Conservation (phyloP, 2,113 vertebrate genomes). For the Pithys albifrons region DNA sequence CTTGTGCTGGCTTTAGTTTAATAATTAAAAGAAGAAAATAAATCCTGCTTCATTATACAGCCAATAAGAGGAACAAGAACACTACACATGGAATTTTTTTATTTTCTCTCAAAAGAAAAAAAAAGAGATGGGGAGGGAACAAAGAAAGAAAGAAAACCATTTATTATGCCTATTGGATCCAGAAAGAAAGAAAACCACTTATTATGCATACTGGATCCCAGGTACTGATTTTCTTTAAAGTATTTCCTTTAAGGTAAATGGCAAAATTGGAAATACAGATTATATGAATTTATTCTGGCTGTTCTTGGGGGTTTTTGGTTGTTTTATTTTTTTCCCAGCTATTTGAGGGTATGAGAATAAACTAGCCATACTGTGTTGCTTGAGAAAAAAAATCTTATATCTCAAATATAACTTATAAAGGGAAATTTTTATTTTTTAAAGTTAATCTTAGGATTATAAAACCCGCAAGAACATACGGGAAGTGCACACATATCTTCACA, state of each 20-base stretch:
- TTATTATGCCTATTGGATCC: accelerated
- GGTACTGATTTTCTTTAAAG: not conserved
- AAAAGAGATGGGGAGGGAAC: not conserved
- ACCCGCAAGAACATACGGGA: not conserved
- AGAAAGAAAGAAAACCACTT: not conserved
- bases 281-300: not conserved
- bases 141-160: not conserved
- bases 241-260: not conserved
- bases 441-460: not conserved
- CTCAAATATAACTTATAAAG: not conserved
- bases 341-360: conserved; percentile 32
- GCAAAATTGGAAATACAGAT: not conserved
- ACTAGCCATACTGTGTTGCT: not conserved
- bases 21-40: not conserved
- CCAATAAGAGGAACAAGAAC: not conserved
- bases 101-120: not conserved
- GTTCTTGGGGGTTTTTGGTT: not conserved
- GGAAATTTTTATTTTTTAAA: not conserved
- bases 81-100: not conserved
- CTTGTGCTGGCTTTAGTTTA: not conserved
- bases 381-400: not conserved
- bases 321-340: not conserved
- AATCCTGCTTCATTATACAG: not conserved
- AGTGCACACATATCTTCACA: not conserved
- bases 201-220: accelerated